These are phyloP conservation scores for Oryzias melastigma DNA, from an alignment of 2,113 vertebrate species.

Conservation along the genomic window DNA sequence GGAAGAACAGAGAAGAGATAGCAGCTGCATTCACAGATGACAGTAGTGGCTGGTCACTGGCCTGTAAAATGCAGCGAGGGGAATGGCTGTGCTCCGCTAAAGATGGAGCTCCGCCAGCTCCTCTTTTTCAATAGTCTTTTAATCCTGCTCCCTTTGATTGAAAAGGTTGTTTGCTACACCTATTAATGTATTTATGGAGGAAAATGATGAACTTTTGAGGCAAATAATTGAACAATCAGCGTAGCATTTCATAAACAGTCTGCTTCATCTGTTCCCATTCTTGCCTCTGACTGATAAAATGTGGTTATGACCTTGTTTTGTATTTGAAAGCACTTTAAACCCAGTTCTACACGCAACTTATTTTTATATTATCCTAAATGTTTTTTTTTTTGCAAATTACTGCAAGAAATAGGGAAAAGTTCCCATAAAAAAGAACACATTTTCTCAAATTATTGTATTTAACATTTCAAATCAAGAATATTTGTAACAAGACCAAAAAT, in stretches of 20 bases:
- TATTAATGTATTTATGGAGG: neutral
- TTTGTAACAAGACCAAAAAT: too few relatives aligned
- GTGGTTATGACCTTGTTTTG: too few relatives aligned
- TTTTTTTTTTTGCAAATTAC: too few relatives aligned
- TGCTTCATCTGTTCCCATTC: too few relatives aligned
- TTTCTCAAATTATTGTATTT: too few relatives aligned
- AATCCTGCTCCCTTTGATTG: conserved; percentile 5
- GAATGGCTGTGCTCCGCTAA: conserved; percentile 2
- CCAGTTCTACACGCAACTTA: too few relatives aligned
- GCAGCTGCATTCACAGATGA: conserved; percentile 45
- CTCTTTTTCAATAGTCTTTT: conserved; percentile 10
- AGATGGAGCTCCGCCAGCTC: neutral
- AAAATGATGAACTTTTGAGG: neutral
- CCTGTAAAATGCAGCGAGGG: conserved; percentile 52
- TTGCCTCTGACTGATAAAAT: too few relatives aligned
- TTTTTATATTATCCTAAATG: too few relatives aligned
- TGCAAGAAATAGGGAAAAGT: too few relatives aligned
- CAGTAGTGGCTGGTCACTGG: conserved; percentile 36
- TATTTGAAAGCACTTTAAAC: too few relatives aligned
- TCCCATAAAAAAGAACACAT: too few relatives aligned
- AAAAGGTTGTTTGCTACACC: neutral
- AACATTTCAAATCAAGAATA: too few relatives aligned
- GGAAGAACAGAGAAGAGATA: conserved; percentile 38
- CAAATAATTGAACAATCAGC: neutral
- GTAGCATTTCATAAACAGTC: neutral